Conservation (phyloP, 64 coral and sea anemone species). For the Montipora sp. region DNA sequence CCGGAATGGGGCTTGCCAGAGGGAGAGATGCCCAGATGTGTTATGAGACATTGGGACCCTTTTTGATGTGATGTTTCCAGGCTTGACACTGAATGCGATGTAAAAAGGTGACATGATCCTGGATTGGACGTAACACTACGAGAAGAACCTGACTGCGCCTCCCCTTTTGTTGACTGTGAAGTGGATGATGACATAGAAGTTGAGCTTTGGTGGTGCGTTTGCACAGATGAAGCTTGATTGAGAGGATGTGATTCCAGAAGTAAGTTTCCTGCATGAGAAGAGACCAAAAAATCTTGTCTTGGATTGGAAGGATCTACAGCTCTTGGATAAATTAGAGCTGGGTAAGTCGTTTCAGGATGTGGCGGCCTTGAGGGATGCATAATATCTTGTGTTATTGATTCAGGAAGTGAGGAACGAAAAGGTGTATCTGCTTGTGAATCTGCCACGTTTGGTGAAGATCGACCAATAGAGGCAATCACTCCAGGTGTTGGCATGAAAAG, state of each 20-base stretch:
- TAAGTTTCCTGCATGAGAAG: neutral
- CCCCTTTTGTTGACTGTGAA: neutral
- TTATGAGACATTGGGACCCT: neutral
- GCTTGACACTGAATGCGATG: neutral
- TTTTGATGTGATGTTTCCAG: neutral
- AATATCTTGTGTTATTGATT: neutral
- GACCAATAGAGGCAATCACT: slow-evolving; percentile 38
- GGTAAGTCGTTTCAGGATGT: neutral
- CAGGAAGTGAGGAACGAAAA: neutral
- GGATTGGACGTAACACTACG: neutral
- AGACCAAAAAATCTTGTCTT: neutral
- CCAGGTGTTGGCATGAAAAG: slow-evolving; percentile 48
- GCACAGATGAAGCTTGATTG: neutral
- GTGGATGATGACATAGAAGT: neutral
- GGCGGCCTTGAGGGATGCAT: slow-evolving; percentile 4
- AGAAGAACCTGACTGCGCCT: neutral
- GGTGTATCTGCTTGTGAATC: neutral
- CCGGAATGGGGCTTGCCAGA: slow-evolving; percentile 3
- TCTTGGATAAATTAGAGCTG: slow-evolving; percentile 28
- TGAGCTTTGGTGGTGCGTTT: neutral
- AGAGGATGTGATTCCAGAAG: neutral
- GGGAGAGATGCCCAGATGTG: neutral
- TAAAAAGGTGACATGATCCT: neutral
- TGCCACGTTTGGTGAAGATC: slow-evolving; percentile 32
- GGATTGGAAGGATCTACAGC: slow-evolving; percentile 11